These are phyloP conservation scores for Danaus chrysippus DNA, from an alignment of 2,888 invertebrate species.

Conservation along the genomic window DNA sequence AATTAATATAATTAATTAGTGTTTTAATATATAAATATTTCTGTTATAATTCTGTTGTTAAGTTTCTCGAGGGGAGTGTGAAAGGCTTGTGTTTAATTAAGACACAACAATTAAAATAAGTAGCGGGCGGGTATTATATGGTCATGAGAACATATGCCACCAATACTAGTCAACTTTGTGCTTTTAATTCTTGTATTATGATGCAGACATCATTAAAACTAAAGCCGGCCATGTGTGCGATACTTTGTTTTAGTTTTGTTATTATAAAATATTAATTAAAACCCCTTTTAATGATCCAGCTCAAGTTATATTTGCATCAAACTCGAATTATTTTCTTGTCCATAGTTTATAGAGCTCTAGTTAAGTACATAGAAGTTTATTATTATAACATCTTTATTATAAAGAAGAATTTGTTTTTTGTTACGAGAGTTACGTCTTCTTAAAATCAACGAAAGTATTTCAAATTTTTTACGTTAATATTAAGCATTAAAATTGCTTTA, in stretches of 20 bases:
- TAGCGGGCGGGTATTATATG: conserved; percentile 57
- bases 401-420: too few relatives aligned
- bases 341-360: too few relatives aligned
- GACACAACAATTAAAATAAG: conserved; percentile 72
- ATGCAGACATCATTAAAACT: conserved; percentile 3
- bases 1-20: too few relatives aligned
- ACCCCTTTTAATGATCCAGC: too few relatives aligned
- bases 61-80: conserved; percentile 23
- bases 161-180: conserved; percentile 38
- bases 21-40: conserved; percentile 9
- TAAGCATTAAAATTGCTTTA: too few relatives aligned
- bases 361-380: too few relatives aligned
- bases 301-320: too few relatives aligned
- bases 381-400: too few relatives aligned
- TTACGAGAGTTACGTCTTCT: too few relatives aligned
- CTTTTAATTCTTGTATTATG: conserved; percentile 8
- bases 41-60: conserved; percentile 30
- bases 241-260: conserved; percentile 22
- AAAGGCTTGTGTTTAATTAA: conserved; percentile 57
- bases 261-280: conserved; percentile 5
- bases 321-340: too few relatives aligned
- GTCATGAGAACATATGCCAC: conserved; percentile 57
- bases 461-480: too few relatives aligned
- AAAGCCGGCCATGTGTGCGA: background rate
- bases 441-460: too few relatives aligned